These are phyloP conservation scores for Drosophila sordidula DNA, from an alignment of 2,888 invertebrate genomes.

Conservation along the genomic window DNA sequence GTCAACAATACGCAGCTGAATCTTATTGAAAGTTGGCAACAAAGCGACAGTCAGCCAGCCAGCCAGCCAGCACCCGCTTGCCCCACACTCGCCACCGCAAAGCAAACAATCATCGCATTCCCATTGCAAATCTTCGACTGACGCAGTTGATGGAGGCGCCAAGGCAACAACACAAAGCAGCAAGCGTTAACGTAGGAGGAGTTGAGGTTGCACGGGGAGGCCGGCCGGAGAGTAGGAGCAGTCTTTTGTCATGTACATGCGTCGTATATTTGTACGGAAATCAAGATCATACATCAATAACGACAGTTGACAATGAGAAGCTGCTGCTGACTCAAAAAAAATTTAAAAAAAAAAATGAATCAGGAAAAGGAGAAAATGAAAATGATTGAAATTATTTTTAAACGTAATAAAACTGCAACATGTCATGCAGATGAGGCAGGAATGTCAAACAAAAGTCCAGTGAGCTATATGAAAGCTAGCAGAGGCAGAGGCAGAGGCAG, in stretches of 20 bases:
- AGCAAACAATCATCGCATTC: conserved; percentile 26
- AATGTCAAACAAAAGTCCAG: conserved; percentile 25
- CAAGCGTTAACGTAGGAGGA: conserved; percentile 24
- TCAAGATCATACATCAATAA: conserved; percentile 81
- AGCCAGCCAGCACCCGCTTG: conserved; percentile 22
- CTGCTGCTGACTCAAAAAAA: conserved; percentile 58
- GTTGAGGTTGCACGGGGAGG: conserved; percentile 3
- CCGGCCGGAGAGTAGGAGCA: not conserved
- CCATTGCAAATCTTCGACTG: conserved; percentile 45
- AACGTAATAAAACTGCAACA: conserved; percentile 61
- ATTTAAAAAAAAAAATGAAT: conserved; percentile 18
- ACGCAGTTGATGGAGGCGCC: conserved; percentile 51
- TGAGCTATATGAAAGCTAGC: not conserved
- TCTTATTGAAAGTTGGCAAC: conserved; percentile 62
- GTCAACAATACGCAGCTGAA: conserved; percentile 48
- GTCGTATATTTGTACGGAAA: conserved; percentile 56
- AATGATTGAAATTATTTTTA: conserved; percentile 49
- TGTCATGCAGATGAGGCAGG: conserved; percentile 31
- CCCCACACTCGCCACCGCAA: not conserved
- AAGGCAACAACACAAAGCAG: conserved; percentile 50
- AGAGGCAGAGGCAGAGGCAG: too few relatives aligned
- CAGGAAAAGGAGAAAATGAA: conserved; percentile 7
- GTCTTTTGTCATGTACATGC: conserved; percentile 61
- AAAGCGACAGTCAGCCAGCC: conserved; percentile 46
- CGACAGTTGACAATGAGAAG: conserved; percentile 71